These are phyloP conservation scores for Isichthys henryi DNA, from an alignment of 2,113 vertebrate genomes.

Conservation along the genomic window DNA sequence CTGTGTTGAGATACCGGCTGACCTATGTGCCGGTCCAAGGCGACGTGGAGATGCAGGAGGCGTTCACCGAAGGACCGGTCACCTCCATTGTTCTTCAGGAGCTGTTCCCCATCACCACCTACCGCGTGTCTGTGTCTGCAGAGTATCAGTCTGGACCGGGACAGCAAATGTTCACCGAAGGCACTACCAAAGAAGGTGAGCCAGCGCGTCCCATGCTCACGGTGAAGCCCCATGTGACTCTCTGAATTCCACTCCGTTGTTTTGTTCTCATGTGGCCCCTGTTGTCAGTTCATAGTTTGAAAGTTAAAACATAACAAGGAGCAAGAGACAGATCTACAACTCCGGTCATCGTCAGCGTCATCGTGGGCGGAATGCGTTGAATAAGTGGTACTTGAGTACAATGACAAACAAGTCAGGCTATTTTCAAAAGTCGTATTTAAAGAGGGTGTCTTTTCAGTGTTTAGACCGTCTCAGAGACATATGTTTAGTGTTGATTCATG, in stretches of 20 bases:
- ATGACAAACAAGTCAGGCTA: not conserved
- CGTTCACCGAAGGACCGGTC: conserved; percentile 70
- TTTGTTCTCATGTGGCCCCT: not conserved
- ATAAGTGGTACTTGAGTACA: not conserved
- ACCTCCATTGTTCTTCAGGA: conserved; percentile 75
- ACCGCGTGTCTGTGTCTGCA: conserved; percentile 80
- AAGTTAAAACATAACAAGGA: not conserved
- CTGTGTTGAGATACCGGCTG: conserved; percentile 78
- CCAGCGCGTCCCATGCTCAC: not conserved
- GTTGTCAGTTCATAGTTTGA: not conserved
- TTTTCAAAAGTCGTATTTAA: not conserved
- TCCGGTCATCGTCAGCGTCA: not conserved
- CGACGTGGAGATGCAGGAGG: conserved; percentile 66
- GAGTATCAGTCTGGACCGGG: conserved; percentile 77
- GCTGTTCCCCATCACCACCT: conserved; percentile 82
- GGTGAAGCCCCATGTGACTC: too few species aligned
- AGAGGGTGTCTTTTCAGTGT: not conserved
- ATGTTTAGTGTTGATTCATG: not conserved
- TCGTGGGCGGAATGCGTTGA: not conserved
- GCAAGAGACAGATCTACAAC: too few species aligned
- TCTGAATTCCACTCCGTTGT: not conserved
- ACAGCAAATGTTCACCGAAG: conserved; percentile 64
- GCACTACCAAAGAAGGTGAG: conserved; percentile 92
- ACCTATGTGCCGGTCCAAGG: conserved; percentile 68
- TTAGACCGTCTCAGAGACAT: not conserved